Percentiles rank a stretch among this genome's conserved stretches.
These are phyloP conservation scores for Pharmacophagus antenor DNA, from an alignment of 2,888 invertebrate species.

Conservation along the genomic window DNA sequence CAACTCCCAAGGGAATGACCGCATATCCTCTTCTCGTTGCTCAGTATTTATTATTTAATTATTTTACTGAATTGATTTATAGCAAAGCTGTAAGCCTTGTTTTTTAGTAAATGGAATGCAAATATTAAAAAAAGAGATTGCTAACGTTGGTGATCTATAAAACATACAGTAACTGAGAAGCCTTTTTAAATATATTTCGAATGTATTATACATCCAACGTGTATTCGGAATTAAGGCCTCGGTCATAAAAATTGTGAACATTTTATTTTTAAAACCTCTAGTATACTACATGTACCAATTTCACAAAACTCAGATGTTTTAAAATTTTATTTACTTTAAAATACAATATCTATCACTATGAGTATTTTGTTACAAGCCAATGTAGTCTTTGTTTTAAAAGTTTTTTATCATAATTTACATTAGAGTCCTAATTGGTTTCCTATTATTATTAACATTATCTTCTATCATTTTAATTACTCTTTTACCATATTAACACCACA, in stretches of 20 bases:
- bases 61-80: conserved; percentile 10
- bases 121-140: conserved; percentile 35
- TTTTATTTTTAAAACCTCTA: background rate
- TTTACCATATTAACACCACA: background rate
- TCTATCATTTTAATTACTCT: background rate
- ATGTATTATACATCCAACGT: background rate
- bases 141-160: background rate
- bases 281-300: conserved; percentile 2
- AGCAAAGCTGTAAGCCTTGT: conserved; percentile 19
- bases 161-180: background rate
- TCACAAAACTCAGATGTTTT: background rate
- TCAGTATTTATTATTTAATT: conserved; percentile 5
- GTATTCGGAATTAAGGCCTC: background rate
- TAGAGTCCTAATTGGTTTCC: background rate
- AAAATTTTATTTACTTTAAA: background rate
- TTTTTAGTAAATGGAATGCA: conserved; percentile 11
- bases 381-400: too few relatives aligned
- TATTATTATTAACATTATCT: background rate
- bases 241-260: background rate
- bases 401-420: background rate
- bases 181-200: background rate
- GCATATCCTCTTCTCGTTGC: conserved; percentile 24
- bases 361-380: conserved; percentile 7
- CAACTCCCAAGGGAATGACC: conserved; percentile 26
- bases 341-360: conserved; percentile 10